Percentiles rank a stretch among this genome's conserved stretches.
phyloP scores from a whole-genome alignment of 2,797 vertebrate genomes.

The Bryconaethiops microstoma region DNA sequence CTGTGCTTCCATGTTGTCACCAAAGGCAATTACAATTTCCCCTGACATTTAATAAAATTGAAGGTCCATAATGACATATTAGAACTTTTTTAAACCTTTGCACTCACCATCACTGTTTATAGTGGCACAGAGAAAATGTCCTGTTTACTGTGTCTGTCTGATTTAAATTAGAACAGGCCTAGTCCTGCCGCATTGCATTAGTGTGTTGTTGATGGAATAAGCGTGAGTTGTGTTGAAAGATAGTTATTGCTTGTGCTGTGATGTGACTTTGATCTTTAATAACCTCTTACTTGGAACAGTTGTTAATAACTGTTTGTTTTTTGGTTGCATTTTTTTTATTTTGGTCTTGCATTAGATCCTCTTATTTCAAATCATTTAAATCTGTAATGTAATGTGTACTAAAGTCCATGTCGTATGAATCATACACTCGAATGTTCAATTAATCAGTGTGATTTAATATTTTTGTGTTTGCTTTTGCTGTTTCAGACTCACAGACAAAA shows the following conservation, averaged over 20 bases:
- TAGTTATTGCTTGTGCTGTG: background rate
- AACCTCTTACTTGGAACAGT: background rate
- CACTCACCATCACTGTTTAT: background rate
- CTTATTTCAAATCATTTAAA: background rate
- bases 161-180: constrained; percentile 5
- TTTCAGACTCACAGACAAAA: constrained; percentile 90
- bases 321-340: background rate
- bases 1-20: background rate
- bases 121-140: constrained; percentile 7
- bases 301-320: background rate
- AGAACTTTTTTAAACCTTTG: background rate
- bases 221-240: background rate
- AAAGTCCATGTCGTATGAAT: background rate
- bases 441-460: background rate
- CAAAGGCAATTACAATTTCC: background rate
- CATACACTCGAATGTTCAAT: no score
- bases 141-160: background rate
- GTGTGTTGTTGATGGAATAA: background rate
- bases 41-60: background rate
- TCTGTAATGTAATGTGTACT: background rate
- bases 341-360: background rate
- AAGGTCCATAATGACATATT: background rate
- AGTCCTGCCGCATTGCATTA: constrained; percentile 15
- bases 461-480: background rate
- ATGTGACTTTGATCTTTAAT: background rate